Percentiles rank a stretch among this genome's conserved stretches.
Evolutionary conservation across 2,888 invertebrate genomes (phyloP).

Genomic region (Xanthostigma xanthostigma): DNA sequence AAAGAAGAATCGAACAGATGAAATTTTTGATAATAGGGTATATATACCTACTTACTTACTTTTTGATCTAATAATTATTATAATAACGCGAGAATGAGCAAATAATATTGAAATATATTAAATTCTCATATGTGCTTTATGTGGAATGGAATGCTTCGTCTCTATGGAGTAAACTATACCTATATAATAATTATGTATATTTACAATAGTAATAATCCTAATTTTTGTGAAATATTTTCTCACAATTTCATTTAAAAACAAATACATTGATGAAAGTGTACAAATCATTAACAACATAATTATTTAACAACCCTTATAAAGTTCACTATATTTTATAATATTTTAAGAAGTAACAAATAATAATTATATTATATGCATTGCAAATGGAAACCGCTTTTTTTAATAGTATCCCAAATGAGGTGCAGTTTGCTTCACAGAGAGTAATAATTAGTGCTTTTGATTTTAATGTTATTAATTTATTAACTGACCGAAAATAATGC

Average conservation of each 20-base stretch:
- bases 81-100: not conserved
- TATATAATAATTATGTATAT: conserved; percentile 15
- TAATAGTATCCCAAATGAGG: conserved; percentile 23
- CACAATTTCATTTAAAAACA: conserved; percentile 9
- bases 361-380: too few relatives aligned
- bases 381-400: not conserved
- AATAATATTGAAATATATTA: not conserved
- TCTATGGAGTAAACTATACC: conserved; percentile 36
- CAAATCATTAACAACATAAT: too few relatives aligned
- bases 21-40: too few relatives aligned
- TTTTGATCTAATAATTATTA: too few relatives aligned
- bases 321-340: too few relatives aligned
- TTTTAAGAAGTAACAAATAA: too few relatives aligned
- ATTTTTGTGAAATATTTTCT: conserved; percentile 4
- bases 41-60: too few relatives aligned
- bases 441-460: conserved; percentile 12
- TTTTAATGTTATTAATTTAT: conserved; percentile 10
- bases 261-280: conserved; percentile 7
- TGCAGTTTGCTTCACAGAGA: conserved; percentile 34
- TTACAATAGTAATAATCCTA: conserved; percentile 4
- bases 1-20: too few relatives aligned
- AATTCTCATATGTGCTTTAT: conserved; percentile 7
- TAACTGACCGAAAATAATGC: not conserved
- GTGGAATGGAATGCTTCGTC: conserved; percentile 13
- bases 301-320: too few relatives aligned